Evolutionary conservation across 2,113 vertebrate species (phyloP).

Genomic region (Camelus bactrianus): DNA sequence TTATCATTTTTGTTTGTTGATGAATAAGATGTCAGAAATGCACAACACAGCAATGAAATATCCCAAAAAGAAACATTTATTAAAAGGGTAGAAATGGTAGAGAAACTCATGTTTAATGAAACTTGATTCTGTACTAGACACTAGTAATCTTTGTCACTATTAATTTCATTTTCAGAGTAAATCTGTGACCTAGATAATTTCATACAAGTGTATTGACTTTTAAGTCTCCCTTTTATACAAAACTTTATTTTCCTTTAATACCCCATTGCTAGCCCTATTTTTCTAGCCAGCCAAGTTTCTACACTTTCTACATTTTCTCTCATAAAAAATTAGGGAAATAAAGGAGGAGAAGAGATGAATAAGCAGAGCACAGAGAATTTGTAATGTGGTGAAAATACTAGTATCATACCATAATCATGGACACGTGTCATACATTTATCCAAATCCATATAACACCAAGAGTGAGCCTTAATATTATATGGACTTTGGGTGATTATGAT

Average conservation of each 20-base stretch:
- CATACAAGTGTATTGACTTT: not conserved
- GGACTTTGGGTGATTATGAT: not conserved
- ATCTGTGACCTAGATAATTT: slow-evolving; percentile 1
- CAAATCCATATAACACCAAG: not conserved
- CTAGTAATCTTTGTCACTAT: not conserved
- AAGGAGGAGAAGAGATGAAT: not conserved
- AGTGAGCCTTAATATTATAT: not conserved
- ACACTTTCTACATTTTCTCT: not conserved
- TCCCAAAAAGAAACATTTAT: not conserved
- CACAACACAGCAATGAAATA: not conserved
- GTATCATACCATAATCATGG: not conserved
- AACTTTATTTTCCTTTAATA: not conserved
- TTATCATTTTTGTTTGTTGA: not conserved
- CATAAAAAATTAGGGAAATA: not conserved
- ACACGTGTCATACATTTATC: not conserved
- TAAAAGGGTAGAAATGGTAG: not conserved
- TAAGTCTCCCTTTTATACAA: not conserved
- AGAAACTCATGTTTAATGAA: not conserved
- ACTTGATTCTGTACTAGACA: not conserved
- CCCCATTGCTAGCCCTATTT: not conserved
- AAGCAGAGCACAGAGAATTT: not conserved
- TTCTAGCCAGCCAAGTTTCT: not conserved
- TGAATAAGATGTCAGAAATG: not conserved
- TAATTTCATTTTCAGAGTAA: not conserved
- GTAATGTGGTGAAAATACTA: not conserved